Base-by-base conservation (phyloP, 2,113 vertebrate species). In the Hemibagrus wyckioides region DNA sequence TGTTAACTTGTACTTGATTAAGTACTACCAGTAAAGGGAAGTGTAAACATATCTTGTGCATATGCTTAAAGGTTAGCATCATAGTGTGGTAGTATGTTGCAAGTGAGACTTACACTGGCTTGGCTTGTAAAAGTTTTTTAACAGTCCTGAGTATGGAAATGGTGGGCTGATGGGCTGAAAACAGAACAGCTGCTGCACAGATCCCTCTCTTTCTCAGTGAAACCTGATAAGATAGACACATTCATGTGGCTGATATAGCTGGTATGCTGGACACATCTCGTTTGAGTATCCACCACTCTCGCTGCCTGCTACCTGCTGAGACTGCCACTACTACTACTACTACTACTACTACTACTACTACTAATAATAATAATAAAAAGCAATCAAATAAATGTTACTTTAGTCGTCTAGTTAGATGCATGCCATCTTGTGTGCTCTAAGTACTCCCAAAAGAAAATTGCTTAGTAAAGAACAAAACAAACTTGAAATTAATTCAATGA, bases 211-310 rank as follows among this genome's bases (percentile, higher is more conserved):
- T 91, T 92, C 92, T 82, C 17, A 17, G 76, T 90, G 93, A 93
- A 95, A 95, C 88, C 67, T 61, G 90, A 94, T 92, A 90, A 48
- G 83, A 76, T 57, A 36, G 75, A 89, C 73, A 89, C 61, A 48
- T 89, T 91, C 65, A 65, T 17, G 36, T 71, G 6, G 88, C 89
- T 85, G 86, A 61, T 82, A 75, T 83, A 77, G 88, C 83, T 85
- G 89, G 75, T 87, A 61, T 85, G 90, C 82, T 82, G 85, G 86
- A 71, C 85, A 88, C 4, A 81, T 79, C 80, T 50, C 11, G 23
- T 65, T 21, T 79, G 86, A 48, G 56, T 59, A 56, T 85, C 82
- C 52, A 81, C 81, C 13, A 4, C 8, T 6, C 14, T 8, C 84
- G 86, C 25, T 56, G 75, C 13, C 41, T 89, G 88, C 61, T 84